Percentiles rank a stretch among this genome's conserved stretches.
Evolutionary conservation across 2,113 vertebrate genomes (phyloP).

Genomic region (Cricetomys ansorgei): DNA sequence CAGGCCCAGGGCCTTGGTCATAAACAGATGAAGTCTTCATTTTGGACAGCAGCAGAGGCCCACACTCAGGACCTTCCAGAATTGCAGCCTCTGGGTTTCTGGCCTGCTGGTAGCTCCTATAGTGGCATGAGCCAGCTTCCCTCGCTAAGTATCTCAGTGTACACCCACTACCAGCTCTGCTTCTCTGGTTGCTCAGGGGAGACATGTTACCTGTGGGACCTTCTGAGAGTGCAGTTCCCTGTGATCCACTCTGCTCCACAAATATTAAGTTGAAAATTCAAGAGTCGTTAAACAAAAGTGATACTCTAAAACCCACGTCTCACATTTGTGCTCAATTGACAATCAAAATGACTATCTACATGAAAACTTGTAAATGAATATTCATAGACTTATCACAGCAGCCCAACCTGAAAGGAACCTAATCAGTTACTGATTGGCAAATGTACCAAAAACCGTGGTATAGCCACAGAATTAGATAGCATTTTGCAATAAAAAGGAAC

Average conservation of each 20-base stretch:
- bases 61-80: not conserved
- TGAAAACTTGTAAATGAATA: not conserved
- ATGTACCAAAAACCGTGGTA: not conserved
- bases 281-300: not conserved
- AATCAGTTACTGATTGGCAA: not conserved
- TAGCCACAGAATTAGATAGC: not conserved
- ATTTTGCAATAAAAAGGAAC: not conserved
- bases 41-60: not conserved
- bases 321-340: slow-evolving; percentile 26
- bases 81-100: not conserved
- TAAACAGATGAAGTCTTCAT: not conserved
- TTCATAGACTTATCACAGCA: not conserved
- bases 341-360: not conserved
- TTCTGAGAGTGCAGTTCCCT: not conserved
- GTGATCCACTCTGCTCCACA: not conserved
- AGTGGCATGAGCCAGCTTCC: not conserved
- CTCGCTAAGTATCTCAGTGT: not conserved
- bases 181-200: not conserved
- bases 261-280: not conserved
- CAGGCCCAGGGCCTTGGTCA: not conserved
- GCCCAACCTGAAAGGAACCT: not conserved
- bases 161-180: not conserved
- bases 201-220: not conserved
- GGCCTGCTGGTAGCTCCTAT: not conserved
- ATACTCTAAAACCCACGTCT: not conserved